Evolutionary conservation across 2,797 vertebrate species (phyloP).

Genomic region (Eremophila alpestris): DNA sequence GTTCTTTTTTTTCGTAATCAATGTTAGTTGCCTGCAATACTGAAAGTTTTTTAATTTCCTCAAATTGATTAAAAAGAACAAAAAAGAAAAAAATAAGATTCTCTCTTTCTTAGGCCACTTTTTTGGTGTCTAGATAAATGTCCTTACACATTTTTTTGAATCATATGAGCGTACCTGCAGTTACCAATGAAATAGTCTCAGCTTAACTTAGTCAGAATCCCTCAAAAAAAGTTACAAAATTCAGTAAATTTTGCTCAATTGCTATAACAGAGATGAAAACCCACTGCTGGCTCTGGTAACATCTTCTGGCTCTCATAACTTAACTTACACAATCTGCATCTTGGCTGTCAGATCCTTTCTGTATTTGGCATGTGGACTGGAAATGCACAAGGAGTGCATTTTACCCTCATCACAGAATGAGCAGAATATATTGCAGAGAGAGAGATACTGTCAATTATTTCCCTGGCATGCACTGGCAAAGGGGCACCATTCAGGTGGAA

Average conservation of each 20-base stretch:
- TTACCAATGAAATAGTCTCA: not conserved
- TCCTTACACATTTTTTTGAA: not conserved
- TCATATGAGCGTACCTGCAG: not conserved
- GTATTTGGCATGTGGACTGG: not conserved
- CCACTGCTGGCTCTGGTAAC: not conserved
- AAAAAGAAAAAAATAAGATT: not conserved
- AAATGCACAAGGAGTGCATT: not conserved
- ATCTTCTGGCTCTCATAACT: not conserved
- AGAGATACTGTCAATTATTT: not conserved
- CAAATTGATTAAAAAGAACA: not conserved
- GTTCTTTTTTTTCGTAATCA: not conserved
- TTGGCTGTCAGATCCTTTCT: not conserved
- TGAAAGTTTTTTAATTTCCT: not conserved
- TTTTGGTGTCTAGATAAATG: not conserved
- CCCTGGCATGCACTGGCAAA: not conserved
- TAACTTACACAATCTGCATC: not conserved
- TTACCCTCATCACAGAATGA: not conserved
- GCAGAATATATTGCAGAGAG: not conserved
- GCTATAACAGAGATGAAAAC: not conserved
- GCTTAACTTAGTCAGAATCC: not conserved
- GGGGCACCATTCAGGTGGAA: not conserved
- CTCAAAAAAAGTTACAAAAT: not conserved
- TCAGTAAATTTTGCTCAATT: not conserved
- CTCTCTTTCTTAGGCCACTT: not conserved
- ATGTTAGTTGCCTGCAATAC: not conserved